A percentile compares a stretch with the other conserved stretches of the same genome.
phyloP scores from a whole-genome alignment of 1,140 invertebrate genomes.

The Drosophila lacertosa region DNA sequence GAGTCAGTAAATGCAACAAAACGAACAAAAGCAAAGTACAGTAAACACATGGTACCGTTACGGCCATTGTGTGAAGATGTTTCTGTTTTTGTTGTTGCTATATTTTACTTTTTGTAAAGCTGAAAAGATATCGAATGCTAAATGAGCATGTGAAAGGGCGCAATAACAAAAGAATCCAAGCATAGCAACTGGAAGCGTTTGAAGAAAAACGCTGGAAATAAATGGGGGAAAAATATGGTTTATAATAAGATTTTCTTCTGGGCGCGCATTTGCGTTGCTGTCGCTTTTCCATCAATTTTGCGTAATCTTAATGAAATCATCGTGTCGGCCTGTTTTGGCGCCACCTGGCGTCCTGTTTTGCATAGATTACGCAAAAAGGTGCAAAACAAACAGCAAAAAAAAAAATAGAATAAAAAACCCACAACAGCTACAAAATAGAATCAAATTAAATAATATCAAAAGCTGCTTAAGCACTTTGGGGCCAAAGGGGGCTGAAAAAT shows the following conservation, averaged over 20 bases:
- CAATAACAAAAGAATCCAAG: slow-evolving; percentile 2
- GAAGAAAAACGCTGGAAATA: too few species aligned
- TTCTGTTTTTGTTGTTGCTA: background rate
- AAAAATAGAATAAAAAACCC: background rate
- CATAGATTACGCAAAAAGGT: slow-evolving; percentile 59
- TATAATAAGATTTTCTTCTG: slow-evolving; percentile 7
- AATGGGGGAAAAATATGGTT: background rate
- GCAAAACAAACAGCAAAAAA: slow-evolving; percentile 17
- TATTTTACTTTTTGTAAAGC: background rate
- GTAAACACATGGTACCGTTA: slow-evolving; percentile 34
- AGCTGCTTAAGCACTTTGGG: slow-evolving; percentile 48
- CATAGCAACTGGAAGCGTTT: slow-evolving; percentile 8
- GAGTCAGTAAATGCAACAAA: slow-evolving; percentile 17
- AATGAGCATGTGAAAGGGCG: background rate
- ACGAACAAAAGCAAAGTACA: slow-evolving; percentile 61
- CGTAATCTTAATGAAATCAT: slow-evolving; percentile 23
- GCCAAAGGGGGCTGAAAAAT: slow-evolving; percentile 2
- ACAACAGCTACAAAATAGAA: slow-evolving; percentile 21
- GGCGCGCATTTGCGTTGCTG: background rate
- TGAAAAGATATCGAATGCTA: slow-evolving; percentile 1
- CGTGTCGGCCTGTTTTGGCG: too few species aligned
- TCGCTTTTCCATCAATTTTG: slow-evolving; percentile 10
- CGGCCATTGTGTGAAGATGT: background rate
- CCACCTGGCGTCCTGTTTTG: slow-evolving; percentile 34
- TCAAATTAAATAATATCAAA: slow-evolving; percentile 73